Base-by-base conservation (phyloP, 1,140 invertebrate genomes). In the Aplysia californica region DNA sequence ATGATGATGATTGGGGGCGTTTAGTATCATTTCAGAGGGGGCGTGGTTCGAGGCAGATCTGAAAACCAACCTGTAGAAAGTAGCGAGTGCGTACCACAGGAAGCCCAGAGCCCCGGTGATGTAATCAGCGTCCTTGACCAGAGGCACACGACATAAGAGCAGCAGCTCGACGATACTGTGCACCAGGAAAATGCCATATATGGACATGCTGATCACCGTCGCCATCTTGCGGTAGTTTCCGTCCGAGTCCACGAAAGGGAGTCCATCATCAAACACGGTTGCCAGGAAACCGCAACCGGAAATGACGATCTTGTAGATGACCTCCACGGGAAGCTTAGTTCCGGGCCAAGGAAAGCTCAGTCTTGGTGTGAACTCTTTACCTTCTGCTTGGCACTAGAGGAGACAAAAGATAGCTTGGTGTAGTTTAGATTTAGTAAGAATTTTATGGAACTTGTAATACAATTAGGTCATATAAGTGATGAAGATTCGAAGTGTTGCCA, bases 211-310 rank as follows among this genome's bases (percentile, higher is more conserved):
- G 5, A 73, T n/a, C 26, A 73, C 70, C 3, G 31, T 61, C 55
- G 70, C 55, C 70, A 73, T 73, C 35, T 73, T 73, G 21, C 70
- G 55, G 70, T 73, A 73, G 55, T 73, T 73, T 39, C 70, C 70
- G 31, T 50, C 29, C 18, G 44, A 31, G 55, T 73, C 70, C 55
- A 61, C 56, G n/a, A 59, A 73, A 15, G 70, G 38, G 15, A 73
- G 20, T 2, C 70, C 70, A 26, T 73, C 70, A 38, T 73, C 35
- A 21, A 73, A 61, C 1, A 73, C 6, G 2, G 70, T 59, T 38
- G 70, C 70, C 26, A 73, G 21, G 70, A 73, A 73, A 26, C 55
- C 70, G 21, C 36, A 15, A 6, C 55, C 55, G 3, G 70, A 73
- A 1, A 36, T 20, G 26, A 56, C 21, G 21, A 73, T 23, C 33